Percentiles rank a stretch among this genome's conserved stretches.
These are phyloP conservation scores for Mactra quadrangularis DNA, from an alignment of 1,140 invertebrate genomes.

Conservation along the genomic window DNA sequence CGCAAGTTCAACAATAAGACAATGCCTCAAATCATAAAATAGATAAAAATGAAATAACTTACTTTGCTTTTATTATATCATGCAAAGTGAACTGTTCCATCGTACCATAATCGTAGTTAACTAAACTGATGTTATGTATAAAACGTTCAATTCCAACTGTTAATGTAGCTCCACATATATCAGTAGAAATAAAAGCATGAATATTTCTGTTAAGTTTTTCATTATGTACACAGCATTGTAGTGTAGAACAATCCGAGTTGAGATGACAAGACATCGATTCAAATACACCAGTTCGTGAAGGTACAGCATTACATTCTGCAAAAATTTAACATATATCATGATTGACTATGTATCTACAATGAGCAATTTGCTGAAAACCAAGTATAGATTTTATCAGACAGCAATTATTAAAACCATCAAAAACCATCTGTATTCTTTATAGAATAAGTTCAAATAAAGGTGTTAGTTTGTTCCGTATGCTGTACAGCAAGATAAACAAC, in stretches of 20 bases:
- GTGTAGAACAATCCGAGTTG: neutral
- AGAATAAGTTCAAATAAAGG: no score
- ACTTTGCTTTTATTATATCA: conserved; percentile 29
- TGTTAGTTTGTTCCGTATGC: no score
- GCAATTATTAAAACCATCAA: no score
- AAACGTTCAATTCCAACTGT: conserved; percentile 37
- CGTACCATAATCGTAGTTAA: conserved; percentile 27
- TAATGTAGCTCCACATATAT: conserved; percentile 11
- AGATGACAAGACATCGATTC: conserved; percentile 21
- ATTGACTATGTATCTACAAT: no score
- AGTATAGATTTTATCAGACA: no score
- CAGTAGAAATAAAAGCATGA: conserved; percentile 4
- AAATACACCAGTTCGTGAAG: no score
- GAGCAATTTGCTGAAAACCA: no score
- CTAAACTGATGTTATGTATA: conserved; percentile 1
- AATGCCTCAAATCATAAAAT: neutral
- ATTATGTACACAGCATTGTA: conserved; percentile 28
- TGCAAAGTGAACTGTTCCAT: conserved; percentile 31
- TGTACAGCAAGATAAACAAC: no score
- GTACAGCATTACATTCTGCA: conserved; percentile 1
- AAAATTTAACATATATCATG: no score
- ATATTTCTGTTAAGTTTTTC: neutral
- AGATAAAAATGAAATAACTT: neutral
- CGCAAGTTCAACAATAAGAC: neutral
- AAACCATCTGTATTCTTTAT: no score